Conservation (phyloP, 2,113 vertebrate genomes). For the Aythya baeri region DNA sequence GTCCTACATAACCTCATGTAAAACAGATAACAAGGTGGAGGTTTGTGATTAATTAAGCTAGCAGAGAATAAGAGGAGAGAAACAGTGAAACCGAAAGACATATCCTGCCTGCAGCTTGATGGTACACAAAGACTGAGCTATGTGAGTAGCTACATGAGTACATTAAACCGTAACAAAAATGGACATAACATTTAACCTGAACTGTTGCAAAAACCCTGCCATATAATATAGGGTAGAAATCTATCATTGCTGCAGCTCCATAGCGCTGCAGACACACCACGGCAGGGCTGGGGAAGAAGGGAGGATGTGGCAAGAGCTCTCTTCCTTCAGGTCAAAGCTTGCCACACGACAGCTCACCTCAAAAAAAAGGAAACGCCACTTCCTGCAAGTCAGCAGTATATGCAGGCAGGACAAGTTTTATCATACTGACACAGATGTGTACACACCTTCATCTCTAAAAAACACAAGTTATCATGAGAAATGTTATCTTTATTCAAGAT, state of each 20-base stretch:
- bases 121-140: not conserved
- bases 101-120: not conserved
- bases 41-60: not conserved
- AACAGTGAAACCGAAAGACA: not conserved
- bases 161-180: fast-evolving
- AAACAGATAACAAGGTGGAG: not conserved
- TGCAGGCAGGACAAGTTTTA: not conserved
- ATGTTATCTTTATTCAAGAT: not conserved
- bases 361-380: not conserved
- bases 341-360: not conserved
- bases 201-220: not conserved
- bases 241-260: not conserved
- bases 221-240: fast-evolving
- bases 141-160: too few relatives aligned
- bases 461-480: not conserved
- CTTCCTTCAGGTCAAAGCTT: not conserved
- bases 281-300: too few relatives aligned
- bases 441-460: not conserved
- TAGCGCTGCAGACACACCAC: fast-evolving
- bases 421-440: not conserved
- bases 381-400: not conserved
- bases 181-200: not conserved
- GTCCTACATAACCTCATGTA: fast-evolving
- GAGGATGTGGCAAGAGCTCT: fast-evolving
- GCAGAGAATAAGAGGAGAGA: not conserved